Evolutionary conservation across 2,888 invertebrate species (phyloP).

Genomic region (Allolobophora icterica): DNA sequence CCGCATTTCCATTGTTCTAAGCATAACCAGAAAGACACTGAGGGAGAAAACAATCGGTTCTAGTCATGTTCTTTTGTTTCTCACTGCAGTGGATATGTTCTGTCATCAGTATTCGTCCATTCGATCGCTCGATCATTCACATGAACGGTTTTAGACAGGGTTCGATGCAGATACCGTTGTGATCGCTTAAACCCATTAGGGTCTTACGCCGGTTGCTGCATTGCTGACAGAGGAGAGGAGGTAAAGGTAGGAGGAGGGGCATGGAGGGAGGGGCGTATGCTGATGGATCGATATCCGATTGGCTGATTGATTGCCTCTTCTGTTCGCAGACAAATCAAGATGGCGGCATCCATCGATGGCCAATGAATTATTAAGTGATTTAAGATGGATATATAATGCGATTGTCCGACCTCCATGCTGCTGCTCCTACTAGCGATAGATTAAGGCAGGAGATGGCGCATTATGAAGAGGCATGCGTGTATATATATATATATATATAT

Average conservation of each 20-base stretch:
- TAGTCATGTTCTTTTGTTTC: too few relatives aligned
- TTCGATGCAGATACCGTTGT: background rate
- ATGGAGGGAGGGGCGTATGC: background rate
- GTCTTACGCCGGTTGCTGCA: background rate
- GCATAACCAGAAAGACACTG: too few relatives aligned
- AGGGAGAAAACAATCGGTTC: too few relatives aligned
- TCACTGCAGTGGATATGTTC: background rate
- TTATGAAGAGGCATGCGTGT: too few relatives aligned
- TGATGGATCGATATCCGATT: conserved; percentile 10
- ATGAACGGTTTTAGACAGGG: background rate
- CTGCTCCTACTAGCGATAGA: background rate
- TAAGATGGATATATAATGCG: conserved; percentile 17
- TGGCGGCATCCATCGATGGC: background rate
- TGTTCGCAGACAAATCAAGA: background rate
- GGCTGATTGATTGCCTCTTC: conserved; percentile 3
- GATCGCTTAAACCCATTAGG: background rate
- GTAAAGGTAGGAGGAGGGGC: too few relatives aligned
- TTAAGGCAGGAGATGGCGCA: background rate
- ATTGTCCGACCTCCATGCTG: background rate
- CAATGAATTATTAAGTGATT: background rate
- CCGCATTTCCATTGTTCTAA: background rate
- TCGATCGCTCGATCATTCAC: background rate
- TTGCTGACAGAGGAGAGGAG: background rate
- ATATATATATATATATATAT: background rate
- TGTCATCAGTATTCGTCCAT: conserved; percentile 8